Evolutionary conservation across 2,797 vertebrate genomes (phyloP).

Genomic region (Bovichtus variegatus): DNA sequence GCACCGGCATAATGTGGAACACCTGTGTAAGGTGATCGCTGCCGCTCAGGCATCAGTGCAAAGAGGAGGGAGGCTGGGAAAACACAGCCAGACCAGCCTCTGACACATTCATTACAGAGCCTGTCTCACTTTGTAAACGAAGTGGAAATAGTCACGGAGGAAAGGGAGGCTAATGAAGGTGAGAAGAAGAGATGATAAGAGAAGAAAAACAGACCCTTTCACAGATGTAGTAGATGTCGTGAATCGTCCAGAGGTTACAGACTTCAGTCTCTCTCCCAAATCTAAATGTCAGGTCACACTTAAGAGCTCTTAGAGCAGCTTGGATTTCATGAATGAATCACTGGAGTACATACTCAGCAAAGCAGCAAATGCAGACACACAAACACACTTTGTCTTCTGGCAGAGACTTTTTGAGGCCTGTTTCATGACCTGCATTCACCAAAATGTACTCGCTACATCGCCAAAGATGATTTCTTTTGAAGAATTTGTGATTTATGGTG

Average conservation of each 20-base stretch:
- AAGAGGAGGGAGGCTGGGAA: slow-evolving; percentile 59
- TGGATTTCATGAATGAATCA: slow-evolving; percentile 66
- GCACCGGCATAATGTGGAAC: slow-evolving; percentile 78
- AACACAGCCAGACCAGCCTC: slow-evolving; percentile 64
- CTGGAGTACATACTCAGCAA: slow-evolving; percentile 38
- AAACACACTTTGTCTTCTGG: slow-evolving; percentile 52
- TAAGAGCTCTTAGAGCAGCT: slow-evolving; percentile 58
- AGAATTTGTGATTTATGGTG: slow-evolving; percentile 7
- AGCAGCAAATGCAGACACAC: slow-evolving; percentile 30
- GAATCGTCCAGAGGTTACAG: slow-evolving; percentile 44
- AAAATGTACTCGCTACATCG: neutral
- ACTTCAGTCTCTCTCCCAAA: slow-evolving; percentile 31
- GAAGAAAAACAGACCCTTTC: slow-evolving; percentile 26
- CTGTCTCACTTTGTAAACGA: slow-evolving; percentile 19
- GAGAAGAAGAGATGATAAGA: slow-evolving; percentile 37
- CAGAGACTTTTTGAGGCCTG: slow-evolving; percentile 22
- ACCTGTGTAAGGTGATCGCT: slow-evolving; percentile 80
- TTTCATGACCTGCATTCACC: slow-evolving; percentile 17
- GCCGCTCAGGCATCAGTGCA: slow-evolving; percentile 57
- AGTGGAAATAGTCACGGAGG: slow-evolving; percentile 41
- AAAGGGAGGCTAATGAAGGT: slow-evolving; percentile 40
- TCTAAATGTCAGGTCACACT: slow-evolving; percentile 67
- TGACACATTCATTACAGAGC: slow-evolving; percentile 67
- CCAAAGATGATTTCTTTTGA: neutral
- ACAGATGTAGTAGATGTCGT: slow-evolving; percentile 16